A percentile compares a stretch with the other conserved stretches of the same genome.
Evolutionary conservation across 2,888 invertebrate genomes (phyloP).

Genomic region (Netelia virgata): DNA sequence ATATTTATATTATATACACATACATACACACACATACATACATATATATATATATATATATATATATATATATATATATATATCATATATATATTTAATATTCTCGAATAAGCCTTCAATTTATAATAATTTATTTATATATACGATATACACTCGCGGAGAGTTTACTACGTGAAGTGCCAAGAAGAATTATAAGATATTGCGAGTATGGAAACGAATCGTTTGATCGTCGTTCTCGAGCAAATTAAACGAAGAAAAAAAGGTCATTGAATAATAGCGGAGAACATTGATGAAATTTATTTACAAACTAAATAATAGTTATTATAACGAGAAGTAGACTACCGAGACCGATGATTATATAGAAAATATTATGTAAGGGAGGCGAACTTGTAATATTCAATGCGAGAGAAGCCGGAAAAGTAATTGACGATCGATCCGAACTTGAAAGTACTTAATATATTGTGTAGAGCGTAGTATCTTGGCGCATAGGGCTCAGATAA

Average conservation of each 20-base stretch:
- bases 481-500: slow-evolving; percentile 78
- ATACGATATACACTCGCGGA: slow-evolving; percentile 65
- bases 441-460: slow-evolving; percentile 48
- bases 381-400: background rate
- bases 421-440: slow-evolving; percentile 8
- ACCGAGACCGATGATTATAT: slow-evolving; percentile 48
- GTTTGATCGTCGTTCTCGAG: background rate
- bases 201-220: slow-evolving; percentile 2
- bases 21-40: slow-evolving; percentile 76
- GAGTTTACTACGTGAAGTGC: slow-evolving; percentile 69
- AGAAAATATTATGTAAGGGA: slow-evolving; percentile 19
- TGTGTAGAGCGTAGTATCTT: slow-evolving; percentile 76
- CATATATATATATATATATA: slow-evolving; percentile 74
- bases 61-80: slow-evolving; percentile 72
- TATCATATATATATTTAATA: slow-evolving; percentile 63
- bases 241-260: slow-evolving; percentile 38
- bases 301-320: slow-evolving; percentile 44
- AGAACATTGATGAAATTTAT: slow-evolving; percentile 52
- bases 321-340: slow-evolving; percentile 41
- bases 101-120: slow-evolving; percentile 59
- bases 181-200: slow-evolving; percentile 58
- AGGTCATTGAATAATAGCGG: slow-evolving; percentile 31
- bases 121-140: slow-evolving; percentile 73
- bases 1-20: slow-evolving; percentile 79
- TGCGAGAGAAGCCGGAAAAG: background rate